Base-by-base conservation (phyloP, 2,797 vertebrate species). In the Champsocephalus esox region DNA sequence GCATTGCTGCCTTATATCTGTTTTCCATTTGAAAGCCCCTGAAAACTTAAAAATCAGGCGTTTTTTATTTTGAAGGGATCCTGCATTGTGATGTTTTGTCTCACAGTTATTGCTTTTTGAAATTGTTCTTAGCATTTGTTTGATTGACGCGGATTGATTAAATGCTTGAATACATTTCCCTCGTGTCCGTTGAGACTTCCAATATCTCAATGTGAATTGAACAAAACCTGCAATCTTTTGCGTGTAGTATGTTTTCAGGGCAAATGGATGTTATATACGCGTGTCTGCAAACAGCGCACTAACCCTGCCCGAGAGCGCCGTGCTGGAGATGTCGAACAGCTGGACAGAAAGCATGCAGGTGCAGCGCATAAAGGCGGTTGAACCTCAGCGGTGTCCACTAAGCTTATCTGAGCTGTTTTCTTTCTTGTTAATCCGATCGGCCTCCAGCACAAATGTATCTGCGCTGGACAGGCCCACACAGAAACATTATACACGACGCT, bases 391-490 rank as follows among this genome's bases (percentile, higher is more conserved):
- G 49, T 56, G 60, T 79, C 75, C 67, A 38, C 24, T 60, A 7
- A 63, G 75, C 63, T 66, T 21, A 12, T 70, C 60, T 45, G 58
- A 60, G 76, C 34, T 66, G 61, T 51, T 70, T 55, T 79, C 41
- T 52, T 16, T 78, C 59, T 61, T 54, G 45, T 44, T 80, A 82
- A 87, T 84, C 73, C 73, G 16, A 46, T 76, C 66, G 41, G 70
- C 72, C 34, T 75, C n/a, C 14, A 57, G 51, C 52, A 13, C 54
- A 65, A 51, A 44, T 10, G 38, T 10, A 48, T 69, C 66, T 9
- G 2, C 32, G 8, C 41, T 11, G 56, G 19, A 75, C 19, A 56
- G 44, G 32, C 62, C 58, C 64, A 5, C 60, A 57, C 52, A 52
- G 5, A 38, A 38, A 38, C 8, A 38, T 38, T 21, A 73, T 17